Base-by-base conservation (phyloP, 2,113 vertebrate genomes). In the Tetrax tetrax region DNA sequence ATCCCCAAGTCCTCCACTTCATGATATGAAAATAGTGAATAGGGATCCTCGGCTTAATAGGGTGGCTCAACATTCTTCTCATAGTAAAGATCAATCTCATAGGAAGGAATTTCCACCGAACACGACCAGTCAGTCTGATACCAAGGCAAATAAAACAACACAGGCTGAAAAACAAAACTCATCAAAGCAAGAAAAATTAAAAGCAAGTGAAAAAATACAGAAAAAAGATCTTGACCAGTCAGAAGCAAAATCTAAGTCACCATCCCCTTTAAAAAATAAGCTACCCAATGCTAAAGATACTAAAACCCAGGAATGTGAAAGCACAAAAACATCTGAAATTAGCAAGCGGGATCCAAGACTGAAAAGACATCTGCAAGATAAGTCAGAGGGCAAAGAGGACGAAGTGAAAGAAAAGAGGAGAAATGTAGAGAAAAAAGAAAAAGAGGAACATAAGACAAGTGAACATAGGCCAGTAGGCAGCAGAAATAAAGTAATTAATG, bases 1-100 rank as follows among this genome's bases (percentile, higher is more conserved):
- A 60, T 98, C 98, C 96, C 96, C 97, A 41, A 96, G 98, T 38
- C 96, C 98, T 69, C 98, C 98, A 35, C 98, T 98, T 90, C 96
- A 98, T 38, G 99, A 99, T 56, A 37, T 98, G 28, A 99, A 99
- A 95, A 92, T 97, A 23, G 94, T 98, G 38, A 99, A 98, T 60
- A 98, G 99, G 93, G 99, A 99, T 97, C 99, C 99, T 48, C 99
- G 99, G 43, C 98, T 99, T 86, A 99, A 99, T 95, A 98, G 99
- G 74, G 54, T 83, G 84, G 91, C 92, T 87, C 98, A 95, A 22
- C 97, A 93, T 90, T 95, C 97, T 47, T 90, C 98, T 76, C 98
- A 98, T 69, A 64, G 96, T 91, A 99, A 99, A 98, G 99, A 99
- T 78, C 98, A 98, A 3, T 96, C 97, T 33, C 95, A 98, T 29